These are phyloP conservation scores for Pipistrellus pipistrellus DNA, from an alignment of 2,797 vertebrate genomes.

Conservation along the genomic window DNA sequence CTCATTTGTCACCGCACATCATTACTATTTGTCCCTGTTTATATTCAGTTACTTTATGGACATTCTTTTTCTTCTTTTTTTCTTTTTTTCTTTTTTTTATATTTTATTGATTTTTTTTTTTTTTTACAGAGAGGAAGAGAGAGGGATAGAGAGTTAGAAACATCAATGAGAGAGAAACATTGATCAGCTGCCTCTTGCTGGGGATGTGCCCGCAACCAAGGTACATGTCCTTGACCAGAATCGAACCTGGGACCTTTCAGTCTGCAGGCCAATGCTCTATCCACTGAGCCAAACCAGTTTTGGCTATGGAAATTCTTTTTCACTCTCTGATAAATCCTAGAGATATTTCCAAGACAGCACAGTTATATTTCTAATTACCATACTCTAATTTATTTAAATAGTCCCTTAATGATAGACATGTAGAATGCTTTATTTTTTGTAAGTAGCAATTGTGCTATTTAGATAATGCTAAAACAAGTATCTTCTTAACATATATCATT, in stretches of 20 bases:
- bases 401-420: neutral
- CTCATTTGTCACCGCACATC: neutral
- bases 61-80: no score
- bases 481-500: neutral
- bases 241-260: no score
- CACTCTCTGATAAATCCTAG: neutral
- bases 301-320: neutral
- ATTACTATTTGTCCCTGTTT: neutral
- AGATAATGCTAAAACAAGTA: neutral
- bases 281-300: no score
- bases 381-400: neutral
- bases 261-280: no score
- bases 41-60: neutral
- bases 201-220: no score
- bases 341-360: neutral
- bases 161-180: no score
- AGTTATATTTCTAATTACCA: neutral
- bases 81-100: no score
- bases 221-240: no score
- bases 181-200: no score
- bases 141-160: no score
- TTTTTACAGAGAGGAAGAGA: no score
- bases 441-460: neutral
- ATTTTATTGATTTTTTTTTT: no score
- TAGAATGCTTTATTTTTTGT: neutral